Evolutionary conservation across 1,140 invertebrate species (phyloP), one percentile per base, ranked within the genome.

Genomic region (Augochlora pura): DNA sequence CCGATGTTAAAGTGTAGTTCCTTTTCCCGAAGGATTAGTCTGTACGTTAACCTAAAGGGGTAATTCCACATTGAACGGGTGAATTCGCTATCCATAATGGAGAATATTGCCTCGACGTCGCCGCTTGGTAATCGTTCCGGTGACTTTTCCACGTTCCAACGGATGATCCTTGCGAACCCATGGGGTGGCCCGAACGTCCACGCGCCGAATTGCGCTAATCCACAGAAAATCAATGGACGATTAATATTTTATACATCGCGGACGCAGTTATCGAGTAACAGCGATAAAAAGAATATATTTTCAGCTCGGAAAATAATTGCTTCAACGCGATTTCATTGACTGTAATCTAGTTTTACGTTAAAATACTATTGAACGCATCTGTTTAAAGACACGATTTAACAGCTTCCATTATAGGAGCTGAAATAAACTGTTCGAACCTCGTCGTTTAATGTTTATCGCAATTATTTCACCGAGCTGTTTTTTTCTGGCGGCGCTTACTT

Each of bases 61-160:
- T 97, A 97, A 91, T 98, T 97, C 98, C 98, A 99, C 95, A 98
- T 97, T 70, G 96, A 96, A 79, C 97, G 94, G 39, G 98, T 98
- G 90, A 97, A 97, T 88, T 98, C 98, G 89, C 96, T 97, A 91
- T 99, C 98, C 94, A 97, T 96, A 86, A 99, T 94, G 39, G 96
- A 96, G 93, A 99, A 98, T 87, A 98, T 95, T 12, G 97, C 97
- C 94, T 97, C 97, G 67, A 98, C 96, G 94, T 98, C 97, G 54
- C 97, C 97, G 91, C 96, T 97, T 38, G 96, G 96, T 82, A 98
- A 93, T 86, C 97, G 94, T 91, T 97, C 97, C 18, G 97, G 97
- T 82, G 96, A 95, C 91, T 97, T 97, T 92, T 98, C 97, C 71
- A 98, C 94, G 84, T 96, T 96, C 98, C 98, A 99, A 85, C 96